A percentile compares a stretch with the other conserved stretches of the same genome.
These are phyloP conservation scores for Stylophora pistillata DNA, from an alignment of 64 coral and sea anemone genomes.

Conservation along the genomic window DNA sequence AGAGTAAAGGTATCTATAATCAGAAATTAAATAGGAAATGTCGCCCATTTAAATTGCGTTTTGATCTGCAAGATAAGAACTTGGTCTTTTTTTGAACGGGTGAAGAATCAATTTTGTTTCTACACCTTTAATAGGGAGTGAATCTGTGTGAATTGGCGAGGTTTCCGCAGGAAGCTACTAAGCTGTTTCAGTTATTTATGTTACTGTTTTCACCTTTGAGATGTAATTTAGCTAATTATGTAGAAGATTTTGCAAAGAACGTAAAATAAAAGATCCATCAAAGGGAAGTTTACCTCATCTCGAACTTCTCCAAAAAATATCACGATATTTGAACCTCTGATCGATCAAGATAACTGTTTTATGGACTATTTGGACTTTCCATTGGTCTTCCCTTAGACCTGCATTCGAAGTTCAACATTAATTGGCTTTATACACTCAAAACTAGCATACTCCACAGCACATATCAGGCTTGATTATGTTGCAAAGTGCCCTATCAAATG, in stretches of 20 bases:
- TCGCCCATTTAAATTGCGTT: background rate
- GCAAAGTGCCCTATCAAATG: background rate
- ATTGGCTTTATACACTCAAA: background rate
- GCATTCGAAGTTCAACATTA: background rate
- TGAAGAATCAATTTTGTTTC: background rate
- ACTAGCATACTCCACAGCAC: background rate
- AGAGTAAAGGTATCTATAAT: background rate
- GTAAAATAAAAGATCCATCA: background rate
- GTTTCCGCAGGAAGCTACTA: background rate
- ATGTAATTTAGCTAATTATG: background rate
- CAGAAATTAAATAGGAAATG: background rate
- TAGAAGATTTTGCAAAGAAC: background rate
- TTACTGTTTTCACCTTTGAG: background rate
- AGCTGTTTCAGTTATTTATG: background rate
- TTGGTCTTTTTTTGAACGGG: background rate
- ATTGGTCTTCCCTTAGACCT: constrained; percentile 16
- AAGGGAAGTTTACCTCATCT: background rate
- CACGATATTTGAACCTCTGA: constrained; percentile 9
- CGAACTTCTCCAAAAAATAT: background rate
- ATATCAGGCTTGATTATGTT: background rate
- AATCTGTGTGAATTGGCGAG: background rate
- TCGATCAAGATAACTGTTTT: background rate
- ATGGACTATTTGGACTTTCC: background rate
- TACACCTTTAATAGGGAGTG: background rate
- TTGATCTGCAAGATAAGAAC: constrained; percentile 13